Evolutionary conservation across 1,140 invertebrate genomes (phyloP).

Genomic region (Orchestia grillus): DNA sequence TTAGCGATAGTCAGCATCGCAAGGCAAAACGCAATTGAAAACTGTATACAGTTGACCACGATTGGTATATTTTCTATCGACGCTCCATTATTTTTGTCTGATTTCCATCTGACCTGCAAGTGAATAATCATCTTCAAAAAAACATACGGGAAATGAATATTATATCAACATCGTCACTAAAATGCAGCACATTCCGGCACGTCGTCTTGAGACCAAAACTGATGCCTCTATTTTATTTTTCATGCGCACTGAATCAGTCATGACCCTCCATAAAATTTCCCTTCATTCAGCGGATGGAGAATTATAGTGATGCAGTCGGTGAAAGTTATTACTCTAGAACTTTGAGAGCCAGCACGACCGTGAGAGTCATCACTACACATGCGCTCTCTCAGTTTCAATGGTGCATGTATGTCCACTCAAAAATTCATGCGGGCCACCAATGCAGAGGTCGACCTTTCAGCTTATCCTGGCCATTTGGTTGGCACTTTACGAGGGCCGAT

Average conservation of each 20-base stretch:
- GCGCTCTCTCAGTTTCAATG: neutral
- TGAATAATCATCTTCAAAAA: too few species aligned
- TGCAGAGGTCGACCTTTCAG: neutral
- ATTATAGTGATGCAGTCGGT: neutral
- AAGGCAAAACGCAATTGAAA: too few species aligned
- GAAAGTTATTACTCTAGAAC: neutral
- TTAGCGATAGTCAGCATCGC: too few species aligned
- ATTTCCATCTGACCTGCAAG: too few species aligned
- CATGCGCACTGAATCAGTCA: neutral
- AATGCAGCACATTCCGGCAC: too few species aligned
- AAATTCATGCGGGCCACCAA: conserved; percentile 8
- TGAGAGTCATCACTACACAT: neutral
- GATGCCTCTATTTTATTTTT: neutral
- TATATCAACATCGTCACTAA: too few species aligned
- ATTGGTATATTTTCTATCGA: too few species aligned
- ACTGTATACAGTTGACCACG: too few species aligned
- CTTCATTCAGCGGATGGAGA: neutral
- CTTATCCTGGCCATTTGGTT: neutral
- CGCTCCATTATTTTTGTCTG: too few species aligned
- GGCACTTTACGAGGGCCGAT: neutral
- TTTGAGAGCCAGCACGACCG: neutral
- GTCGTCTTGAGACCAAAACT: too few species aligned
- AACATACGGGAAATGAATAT: too few species aligned
- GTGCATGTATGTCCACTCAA: neutral
- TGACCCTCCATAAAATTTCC: too few species aligned